Evolutionary conservation across 2,797 vertebrate species (phyloP), one percentile per base, ranked within the genome.

Genomic region (Gouania willdenowi): DNA sequence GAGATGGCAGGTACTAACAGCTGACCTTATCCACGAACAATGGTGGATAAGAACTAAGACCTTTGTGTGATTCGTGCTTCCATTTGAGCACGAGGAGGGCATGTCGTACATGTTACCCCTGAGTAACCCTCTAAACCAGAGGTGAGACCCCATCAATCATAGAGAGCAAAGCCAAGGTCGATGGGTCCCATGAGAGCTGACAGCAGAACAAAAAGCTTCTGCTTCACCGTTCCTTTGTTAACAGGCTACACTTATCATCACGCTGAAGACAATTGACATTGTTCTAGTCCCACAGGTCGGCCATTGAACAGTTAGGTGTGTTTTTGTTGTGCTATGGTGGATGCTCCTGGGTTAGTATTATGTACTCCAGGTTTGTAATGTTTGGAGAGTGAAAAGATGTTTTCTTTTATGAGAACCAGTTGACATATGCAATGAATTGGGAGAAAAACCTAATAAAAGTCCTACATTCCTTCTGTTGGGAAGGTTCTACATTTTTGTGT

Each of bases 111-210:
- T 26, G 68, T 65, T 71, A 66, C 50, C 50, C 47, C 43, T 42
- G 70, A 59, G 54, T 67, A 66, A 67, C 56, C 71, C 55, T 64
- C 58, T 20, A 56, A 76, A 63, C 26, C 54, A 60, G 60, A 72
- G 77, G 63, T 79, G 75, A 67, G 50, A 37, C 53, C 54, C 61
- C 63, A 77, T 84, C 85, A 81, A 72, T 86, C 78, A 71, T 39
- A 29, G 22, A 25, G 50, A 44, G 36, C 48, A 37, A 79, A 84
- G 79, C 81, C 59, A 51, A 60, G 64, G 72, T 43, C 24, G 29
- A 52, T 70, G 25, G 57, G 37, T 61, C 71, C 74, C 66, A 36
- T 13, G 66, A 61, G 66, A 61, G 69, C 67, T 71, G 75, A 81
- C 67, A 71, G 40, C 50, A 43, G 46, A 62, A 66, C 53, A 57